These are phyloP conservation scores for Uloborus plumipes DNA, from an alignment of 2,888 invertebrate genomes.

Conservation along the genomic window DNA sequence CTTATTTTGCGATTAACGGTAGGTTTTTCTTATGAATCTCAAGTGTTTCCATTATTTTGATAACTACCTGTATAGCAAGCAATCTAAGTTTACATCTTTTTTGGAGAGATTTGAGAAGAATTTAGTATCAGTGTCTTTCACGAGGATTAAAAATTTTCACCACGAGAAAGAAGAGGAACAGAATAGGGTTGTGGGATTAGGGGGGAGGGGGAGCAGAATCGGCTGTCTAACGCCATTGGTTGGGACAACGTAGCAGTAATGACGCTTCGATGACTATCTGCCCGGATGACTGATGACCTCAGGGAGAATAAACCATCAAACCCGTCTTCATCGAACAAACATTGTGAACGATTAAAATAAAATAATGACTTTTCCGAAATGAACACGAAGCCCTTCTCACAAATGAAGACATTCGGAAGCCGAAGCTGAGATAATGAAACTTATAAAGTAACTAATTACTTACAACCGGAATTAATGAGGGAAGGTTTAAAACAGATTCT, in stretches of 20 bases:
- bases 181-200: too few species aligned
- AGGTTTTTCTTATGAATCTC: too few species aligned
- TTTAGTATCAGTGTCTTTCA: too few species aligned
- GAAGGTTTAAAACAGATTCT: constrained; percentile 45
- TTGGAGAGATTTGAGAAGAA: too few species aligned
- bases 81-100: too few species aligned
- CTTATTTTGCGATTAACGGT: too few species aligned
- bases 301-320: constrained; percentile 5
- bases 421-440: constrained; percentile 55
- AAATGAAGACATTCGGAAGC: constrained; percentile 47
- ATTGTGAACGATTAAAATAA: constrained; percentile 49
- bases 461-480: constrained; percentile 63
- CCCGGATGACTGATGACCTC: constrained; percentile 27
- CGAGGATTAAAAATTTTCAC: too few species aligned
- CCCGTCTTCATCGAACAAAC: not conserved
- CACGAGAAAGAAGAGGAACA: constrained; percentile 56
- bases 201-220: constrained; percentile 58
- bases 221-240: constrained; percentile 31
- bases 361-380: constrained; percentile 33
- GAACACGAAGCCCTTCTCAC: constrained; percentile 24
- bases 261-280: constrained; percentile 38
- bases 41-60: too few species aligned
- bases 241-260: constrained; percentile 19
- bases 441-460: constrained; percentile 64
- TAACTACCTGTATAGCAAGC: too few species aligned